Evolutionary conservation across 2,113 vertebrate genomes (phyloP).

Genomic region (Ctenodactylus gundi): DNA sequence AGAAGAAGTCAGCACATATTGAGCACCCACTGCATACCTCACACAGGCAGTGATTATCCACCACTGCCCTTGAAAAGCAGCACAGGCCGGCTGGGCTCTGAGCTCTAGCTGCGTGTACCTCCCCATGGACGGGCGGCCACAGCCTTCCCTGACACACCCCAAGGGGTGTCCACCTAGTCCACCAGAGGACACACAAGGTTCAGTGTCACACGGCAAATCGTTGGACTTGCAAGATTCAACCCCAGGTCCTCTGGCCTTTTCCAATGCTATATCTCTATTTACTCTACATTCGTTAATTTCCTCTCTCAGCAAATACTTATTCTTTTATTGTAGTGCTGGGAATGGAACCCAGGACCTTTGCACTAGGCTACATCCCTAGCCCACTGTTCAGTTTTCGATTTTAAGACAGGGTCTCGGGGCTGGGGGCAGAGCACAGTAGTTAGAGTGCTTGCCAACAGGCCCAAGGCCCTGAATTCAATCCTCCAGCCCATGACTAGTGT

Average conservation of each 20-base stretch:
- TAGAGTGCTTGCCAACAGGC: no score
- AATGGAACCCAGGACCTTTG: no score
- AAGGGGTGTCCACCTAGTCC: no score
- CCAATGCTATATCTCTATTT: not conserved
- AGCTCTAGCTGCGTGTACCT: rapidly evolving
- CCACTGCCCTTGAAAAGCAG: rapidly evolving
- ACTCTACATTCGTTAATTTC: not conserved
- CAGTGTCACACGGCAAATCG: not conserved
- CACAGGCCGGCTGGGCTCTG: rapidly evolving
- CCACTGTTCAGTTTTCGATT: no score
- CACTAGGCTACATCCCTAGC: no score
- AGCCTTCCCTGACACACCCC: no score
- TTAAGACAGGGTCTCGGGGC: no score
- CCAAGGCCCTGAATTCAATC: no score
- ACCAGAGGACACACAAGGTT: no score
- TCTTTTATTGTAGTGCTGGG: no score
- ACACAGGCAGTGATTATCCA: rapidly evolving
- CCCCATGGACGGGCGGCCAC: rapidly evolving
- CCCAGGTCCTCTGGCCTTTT: not conserved
- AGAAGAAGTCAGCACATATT: rapidly evolving
- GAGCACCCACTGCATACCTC: not conserved
- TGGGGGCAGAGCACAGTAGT: no score
- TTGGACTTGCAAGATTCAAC: not conserved
- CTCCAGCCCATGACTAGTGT: no score
- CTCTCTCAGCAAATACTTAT: not conserved